phyloP scores from a whole-genome alignment of 2,797 vertebrate species.

The Chloroceryle amazona region DNA sequence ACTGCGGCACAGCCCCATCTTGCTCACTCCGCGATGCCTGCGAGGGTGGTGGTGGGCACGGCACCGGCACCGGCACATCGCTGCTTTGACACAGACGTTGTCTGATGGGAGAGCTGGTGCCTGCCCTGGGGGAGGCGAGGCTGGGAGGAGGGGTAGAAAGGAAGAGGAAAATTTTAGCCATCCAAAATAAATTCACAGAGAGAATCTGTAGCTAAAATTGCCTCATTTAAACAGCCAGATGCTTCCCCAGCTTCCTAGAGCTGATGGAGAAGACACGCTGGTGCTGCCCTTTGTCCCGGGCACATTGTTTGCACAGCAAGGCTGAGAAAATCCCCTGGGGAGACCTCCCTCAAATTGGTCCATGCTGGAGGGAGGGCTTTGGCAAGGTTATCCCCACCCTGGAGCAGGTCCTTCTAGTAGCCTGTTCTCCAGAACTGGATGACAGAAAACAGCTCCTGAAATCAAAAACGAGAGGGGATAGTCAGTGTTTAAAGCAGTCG shows the following conservation, averaged over 20 bases:
- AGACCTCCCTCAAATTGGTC: not conserved
- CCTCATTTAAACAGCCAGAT: not conserved
- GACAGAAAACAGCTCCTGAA: not conserved
- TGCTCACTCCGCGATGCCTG: rapidly evolving
- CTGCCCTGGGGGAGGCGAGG: not conserved
- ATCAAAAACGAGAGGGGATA: not conserved
- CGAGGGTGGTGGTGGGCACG: rapidly evolving
- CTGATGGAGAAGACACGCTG: not conserved
- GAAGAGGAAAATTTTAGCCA: not conserved
- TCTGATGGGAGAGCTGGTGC: not conserved
- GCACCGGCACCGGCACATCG: not conserved
- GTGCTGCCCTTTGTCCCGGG: not conserved
- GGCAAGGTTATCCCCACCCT: not conserved
- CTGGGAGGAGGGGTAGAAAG: not conserved
- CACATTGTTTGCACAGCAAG: rapidly evolving
- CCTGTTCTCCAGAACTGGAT: not conserved
- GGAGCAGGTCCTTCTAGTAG: not conserved
- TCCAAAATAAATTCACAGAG: not conserved
- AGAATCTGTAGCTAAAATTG: not conserved
- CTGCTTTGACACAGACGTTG: not conserved
- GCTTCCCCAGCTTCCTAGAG: rapidly evolving
- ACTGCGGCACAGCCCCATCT: not conserved
- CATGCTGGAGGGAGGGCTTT: not conserved
- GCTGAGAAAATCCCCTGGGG: not conserved
- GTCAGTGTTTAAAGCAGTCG: not conserved